These are phyloP conservation scores for Trichomycterus rosablanca DNA, from an alignment of 2,113 vertebrate genomes.

Conservation along the genomic window DNA sequence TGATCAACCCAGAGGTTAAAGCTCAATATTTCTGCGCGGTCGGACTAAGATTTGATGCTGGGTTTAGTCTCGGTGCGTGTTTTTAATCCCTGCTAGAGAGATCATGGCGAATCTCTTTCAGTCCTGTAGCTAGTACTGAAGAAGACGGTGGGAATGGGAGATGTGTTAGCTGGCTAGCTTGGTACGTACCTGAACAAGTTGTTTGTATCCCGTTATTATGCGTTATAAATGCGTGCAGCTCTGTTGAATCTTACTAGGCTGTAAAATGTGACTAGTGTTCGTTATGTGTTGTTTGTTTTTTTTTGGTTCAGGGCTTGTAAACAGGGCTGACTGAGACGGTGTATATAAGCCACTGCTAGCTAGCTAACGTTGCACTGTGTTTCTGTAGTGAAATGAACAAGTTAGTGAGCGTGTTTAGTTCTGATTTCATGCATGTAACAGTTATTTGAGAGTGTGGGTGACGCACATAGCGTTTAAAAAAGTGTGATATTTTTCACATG, in stretches of 20 bases:
- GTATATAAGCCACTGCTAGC: no score
- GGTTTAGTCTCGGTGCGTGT: background rate
- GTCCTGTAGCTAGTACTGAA: conserved; percentile 30
- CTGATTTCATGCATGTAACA: background rate
- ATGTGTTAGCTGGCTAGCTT: conserved; percentile 40
- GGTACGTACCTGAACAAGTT: conserved; percentile 33
- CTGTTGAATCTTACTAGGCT: background rate
- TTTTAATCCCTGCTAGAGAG: background rate
- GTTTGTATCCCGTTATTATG: background rate
- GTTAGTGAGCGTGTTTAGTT: background rate
- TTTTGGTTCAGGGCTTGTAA: no score
- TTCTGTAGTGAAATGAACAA: background rate
- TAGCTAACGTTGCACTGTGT: background rate
- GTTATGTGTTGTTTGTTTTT: no score
- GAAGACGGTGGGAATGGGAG: conserved; percentile 8
- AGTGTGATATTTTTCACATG: no score
- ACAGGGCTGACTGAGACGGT: no score
- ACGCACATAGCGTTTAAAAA: background rate
- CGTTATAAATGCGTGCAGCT: background rate
- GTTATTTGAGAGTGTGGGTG: background rate
- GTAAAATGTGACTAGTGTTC: background rate
- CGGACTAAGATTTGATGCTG: conserved; percentile 1
- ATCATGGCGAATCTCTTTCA: conserved; percentile 22
- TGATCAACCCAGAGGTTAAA: conserved; percentile 27
- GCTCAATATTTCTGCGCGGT: conserved; percentile 10